Evolutionary conservation across 2,888 invertebrate genomes (phyloP), one percentile per base, ranked within the genome.

Genomic region (Caenorhabditis japonica): DNA sequence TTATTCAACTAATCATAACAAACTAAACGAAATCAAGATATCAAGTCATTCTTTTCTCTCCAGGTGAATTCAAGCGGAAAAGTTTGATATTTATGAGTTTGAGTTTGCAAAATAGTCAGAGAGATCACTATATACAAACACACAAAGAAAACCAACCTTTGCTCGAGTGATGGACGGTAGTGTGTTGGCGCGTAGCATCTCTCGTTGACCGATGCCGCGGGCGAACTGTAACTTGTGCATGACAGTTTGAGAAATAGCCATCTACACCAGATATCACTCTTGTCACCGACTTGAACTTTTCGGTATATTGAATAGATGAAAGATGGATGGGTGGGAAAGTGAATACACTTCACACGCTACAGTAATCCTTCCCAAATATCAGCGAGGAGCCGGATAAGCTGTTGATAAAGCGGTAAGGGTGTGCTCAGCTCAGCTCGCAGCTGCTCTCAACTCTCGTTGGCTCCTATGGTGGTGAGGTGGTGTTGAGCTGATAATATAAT

Each of bases 151-250:
- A 74, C 75, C 69, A 19, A 83, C 82, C 77, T 76, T 79, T 21
- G 82, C 80, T 58, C 80, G 58, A 8, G 83, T 81, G 27, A 83
- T 75, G 21, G 75, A 76, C 7, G 83, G 83, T 12, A 83, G 62
- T 13, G 81, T 83, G 60, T 83, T 83, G 61, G 83, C 80, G 30
- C 83, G 61, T 10, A 80, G 72, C 77, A 83, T 79, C 71, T 83
- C 83, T 15, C 79, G 66, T 53, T 81, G 79, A 7, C 81, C 80
- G 55, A 83, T 82, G 36, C 83, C 83, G n/a, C 81, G 77, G 30
- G 83, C 80, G 49, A 83, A 83, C 75, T 83, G 83, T 62, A 83
- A 71, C 68, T 83, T 83, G 77, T 83, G 83, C 83, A 83, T 83
- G 62, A 80, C 81, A 36, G 81, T 76, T 59, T 78, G 68, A 30